These are phyloP conservation scores for Intellagama lesueurii DNA, from an alignment of 2,797 vertebrate species.

Conservation along the genomic window DNA sequence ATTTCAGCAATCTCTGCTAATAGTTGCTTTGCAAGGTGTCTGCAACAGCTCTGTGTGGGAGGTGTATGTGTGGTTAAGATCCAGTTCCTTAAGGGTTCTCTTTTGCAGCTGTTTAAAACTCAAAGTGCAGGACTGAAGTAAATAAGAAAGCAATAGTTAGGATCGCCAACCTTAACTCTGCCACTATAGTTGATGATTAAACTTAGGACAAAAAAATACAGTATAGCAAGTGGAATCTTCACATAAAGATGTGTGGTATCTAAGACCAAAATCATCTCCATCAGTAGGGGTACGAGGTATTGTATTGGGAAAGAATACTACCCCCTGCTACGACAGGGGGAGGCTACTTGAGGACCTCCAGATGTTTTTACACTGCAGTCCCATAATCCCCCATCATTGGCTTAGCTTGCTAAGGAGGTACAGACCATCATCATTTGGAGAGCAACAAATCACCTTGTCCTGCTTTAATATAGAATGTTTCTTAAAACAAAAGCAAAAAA, in stretches of 20 bases:
- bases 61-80: conserved; percentile 57
- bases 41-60: conserved; percentile 30
- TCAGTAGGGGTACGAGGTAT: neutral
- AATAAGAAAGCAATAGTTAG: neutral
- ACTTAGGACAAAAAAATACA: neutral
- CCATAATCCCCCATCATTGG: neutral
- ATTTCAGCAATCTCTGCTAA: conserved; percentile 48
- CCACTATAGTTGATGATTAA: neutral
- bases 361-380: neutral
- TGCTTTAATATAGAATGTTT: neutral
- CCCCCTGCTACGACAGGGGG: neutral
- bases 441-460: neutral
- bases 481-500: neutral
- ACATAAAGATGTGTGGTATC: neutral
- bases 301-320: neutral
- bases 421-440: neutral
- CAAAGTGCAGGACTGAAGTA: neutral
- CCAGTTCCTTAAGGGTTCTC: neutral
- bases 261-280: neutral
- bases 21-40: conserved; percentile 47
- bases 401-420: neutral
- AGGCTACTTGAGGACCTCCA: neutral
- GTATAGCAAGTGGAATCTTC: neutral
- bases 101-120: neutral
- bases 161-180: neutral